These are phyloP conservation scores for Poeciliopsis retropinna DNA, from an alignment of 2,113 vertebrate species.

Conservation along the genomic window DNA sequence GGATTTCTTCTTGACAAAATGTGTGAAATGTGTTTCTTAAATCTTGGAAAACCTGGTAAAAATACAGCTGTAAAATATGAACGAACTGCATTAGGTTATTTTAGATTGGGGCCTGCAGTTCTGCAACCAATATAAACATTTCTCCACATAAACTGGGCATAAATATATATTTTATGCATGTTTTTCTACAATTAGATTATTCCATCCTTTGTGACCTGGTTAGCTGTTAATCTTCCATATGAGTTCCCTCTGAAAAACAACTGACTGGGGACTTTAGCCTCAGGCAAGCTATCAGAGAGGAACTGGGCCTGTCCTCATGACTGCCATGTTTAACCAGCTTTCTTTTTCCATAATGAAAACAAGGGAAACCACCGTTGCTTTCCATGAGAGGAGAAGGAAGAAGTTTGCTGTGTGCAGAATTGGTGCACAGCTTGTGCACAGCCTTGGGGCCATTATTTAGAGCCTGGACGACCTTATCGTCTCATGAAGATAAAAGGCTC, in stretches of 20 bases:
- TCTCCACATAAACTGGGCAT: not conserved
- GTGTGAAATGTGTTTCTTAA: constrained; percentile 1
- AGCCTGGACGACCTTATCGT: constrained; percentile 54
- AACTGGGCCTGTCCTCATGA: constrained; percentile 79
- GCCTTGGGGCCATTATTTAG: constrained; percentile 12
- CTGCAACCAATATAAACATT: constrained; percentile 20
- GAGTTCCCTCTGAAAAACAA: constrained; percentile 81
- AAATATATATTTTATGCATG: constrained; percentile 40
- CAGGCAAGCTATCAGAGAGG: constrained; percentile 77
- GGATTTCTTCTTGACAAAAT: constrained; percentile 3
- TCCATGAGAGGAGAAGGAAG: constrained; percentile 24
- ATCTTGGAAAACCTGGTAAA: constrained; percentile 17
- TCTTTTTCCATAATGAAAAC: constrained; percentile 41
- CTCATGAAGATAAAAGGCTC: constrained; percentile 45
- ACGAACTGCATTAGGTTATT: constrained; percentile 32
- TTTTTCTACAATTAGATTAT: constrained; percentile 12
- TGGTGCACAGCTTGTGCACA: constrained; percentile 21
- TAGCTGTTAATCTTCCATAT: constrained; percentile 82
- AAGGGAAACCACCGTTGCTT: constrained; percentile 21
- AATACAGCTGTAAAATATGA: constrained; percentile 33
- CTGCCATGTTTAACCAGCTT: constrained; percentile 56
- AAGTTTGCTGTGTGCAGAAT: constrained; percentile 23
- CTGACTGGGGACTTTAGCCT: constrained; percentile 82
- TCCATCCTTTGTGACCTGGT: constrained; percentile 70
- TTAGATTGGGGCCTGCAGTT: not conserved